phyloP scores from a whole-genome alignment of 2,888 invertebrate species.

The Acanthacorydalis orientalis region DNA sequence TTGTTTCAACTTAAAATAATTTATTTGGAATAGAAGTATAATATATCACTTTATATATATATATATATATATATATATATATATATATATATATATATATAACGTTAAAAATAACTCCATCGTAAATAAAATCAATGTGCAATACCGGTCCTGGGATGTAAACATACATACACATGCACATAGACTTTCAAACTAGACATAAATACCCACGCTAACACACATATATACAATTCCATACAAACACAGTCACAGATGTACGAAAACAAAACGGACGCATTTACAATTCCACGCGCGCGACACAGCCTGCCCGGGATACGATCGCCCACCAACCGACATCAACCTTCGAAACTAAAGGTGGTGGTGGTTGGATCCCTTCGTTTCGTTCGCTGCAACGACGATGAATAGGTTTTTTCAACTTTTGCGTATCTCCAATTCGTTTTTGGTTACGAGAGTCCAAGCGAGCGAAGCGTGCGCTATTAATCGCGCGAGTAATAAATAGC shows the following conservation, averaged over 20 bases:
- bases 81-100: too few species aligned
- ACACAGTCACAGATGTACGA: background rate
- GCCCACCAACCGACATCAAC: too few species aligned
- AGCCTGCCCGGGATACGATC: too few species aligned
- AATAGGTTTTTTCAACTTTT: constrained; percentile 3
- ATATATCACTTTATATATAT: too few species aligned
- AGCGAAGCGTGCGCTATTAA: constrained; percentile 6
- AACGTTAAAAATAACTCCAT: too few species aligned
- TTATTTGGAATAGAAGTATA: too few species aligned
- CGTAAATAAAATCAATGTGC: background rate
- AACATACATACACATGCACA: background rate
- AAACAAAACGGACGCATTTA: too few species aligned
- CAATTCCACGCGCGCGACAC: too few species aligned
- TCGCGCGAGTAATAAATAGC: constrained; percentile 4
- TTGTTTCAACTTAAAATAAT: too few species aligned
- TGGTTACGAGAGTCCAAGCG: constrained; percentile 1
- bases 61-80: too few species aligned
- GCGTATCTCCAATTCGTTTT: constrained; percentile 2
- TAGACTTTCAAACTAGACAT: background rate
- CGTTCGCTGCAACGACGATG: background rate
- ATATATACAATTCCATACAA: background rate
- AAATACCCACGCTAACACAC: background rate
- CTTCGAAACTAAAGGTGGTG: too few species aligned
- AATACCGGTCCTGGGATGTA: background rate
- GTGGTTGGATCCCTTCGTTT: background rate